phyloP scores from a whole-genome alignment of 2,113 vertebrate genomes.

The Chascanopsetta lugubris region DNA sequence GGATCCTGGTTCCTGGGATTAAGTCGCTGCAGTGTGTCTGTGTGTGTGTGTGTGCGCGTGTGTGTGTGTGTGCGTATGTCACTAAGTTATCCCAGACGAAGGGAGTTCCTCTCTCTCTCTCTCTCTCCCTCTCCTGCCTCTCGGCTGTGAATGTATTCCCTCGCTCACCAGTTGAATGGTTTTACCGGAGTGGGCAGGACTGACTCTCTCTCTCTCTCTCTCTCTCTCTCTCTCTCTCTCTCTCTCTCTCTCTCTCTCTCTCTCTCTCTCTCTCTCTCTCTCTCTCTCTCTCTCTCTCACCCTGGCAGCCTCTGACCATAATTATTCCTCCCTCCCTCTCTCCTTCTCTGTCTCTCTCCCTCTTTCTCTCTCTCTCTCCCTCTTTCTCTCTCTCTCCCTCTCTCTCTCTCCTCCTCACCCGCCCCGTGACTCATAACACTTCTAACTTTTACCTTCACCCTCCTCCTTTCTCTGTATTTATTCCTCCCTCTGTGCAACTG shows the following conservation, averaged over 20 bases:
- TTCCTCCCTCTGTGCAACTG: constrained; percentile 29
- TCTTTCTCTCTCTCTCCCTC: constrained; percentile 2
- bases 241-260: constrained; percentile 47
- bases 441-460: constrained; percentile 55
- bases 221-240: constrained; percentile 52
- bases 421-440: constrained; percentile 52
- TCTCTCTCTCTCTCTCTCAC: constrained; percentile 53
- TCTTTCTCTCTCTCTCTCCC: constrained; percentile 50
- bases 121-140: constrained; percentile 44
- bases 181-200: constrained; percentile 75
- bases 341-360: constrained; percentile 44
- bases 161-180: constrained; percentile 74
- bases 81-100: constrained; percentile 68
- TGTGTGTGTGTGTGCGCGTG: constrained; percentile 40
- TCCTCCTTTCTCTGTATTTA: constrained; percentile 10
- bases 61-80: constrained; percentile 42
- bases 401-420: not conserved
- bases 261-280: constrained; percentile 41
- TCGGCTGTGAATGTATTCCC: constrained; percentile 56
- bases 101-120: constrained; percentile 63
- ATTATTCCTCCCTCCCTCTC: constrained; percentile 58
- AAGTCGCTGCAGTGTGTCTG: constrained; percentile 37
- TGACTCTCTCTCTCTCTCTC: constrained; percentile 51
- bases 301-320: constrained; percentile 62
- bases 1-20: constrained; percentile 51